Base-by-base conservation (phyloP, 2,797 vertebrate species). In the Microctenopoma steveboyesi region DNA sequence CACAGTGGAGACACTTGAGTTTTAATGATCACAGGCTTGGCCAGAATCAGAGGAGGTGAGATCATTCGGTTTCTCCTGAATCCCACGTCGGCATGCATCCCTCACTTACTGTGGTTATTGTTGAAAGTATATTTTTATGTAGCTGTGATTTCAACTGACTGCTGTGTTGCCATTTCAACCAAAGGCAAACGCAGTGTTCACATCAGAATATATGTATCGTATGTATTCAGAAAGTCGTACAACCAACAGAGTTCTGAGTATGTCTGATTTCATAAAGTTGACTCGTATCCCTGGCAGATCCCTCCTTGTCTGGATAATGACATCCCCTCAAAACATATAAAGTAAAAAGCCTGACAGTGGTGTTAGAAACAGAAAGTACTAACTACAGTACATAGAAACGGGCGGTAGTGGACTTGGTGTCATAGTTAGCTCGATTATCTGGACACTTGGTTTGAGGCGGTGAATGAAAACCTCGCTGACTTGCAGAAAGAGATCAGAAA, bases 21-120 rank as follows among this genome's bases (percentile, higher is more conserved):
- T 70, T 74, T 73, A 78, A 76, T 74, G 79, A 78, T 71, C 47
- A 14, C 3, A 69, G 46, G 42, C 63, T 73, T 61, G 64, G 81
- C 81, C 56, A 37, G 42, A 33, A 35, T 35, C 30, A 53, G 10
- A 37, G 59, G 74, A 59, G 42, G 27, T 86, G 84, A 86, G 50
- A 51, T 83, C 80, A 83, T 79, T 30, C 66, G 52, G 33, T 28
- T 55, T 27, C 51, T 75, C 43, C 37, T 53, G 11, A 54, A 14
- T 76, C 40, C 30, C 58, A 4, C 28, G 28, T 64, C 52, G 6
- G 8, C 64, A n/a, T 6, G 13, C 27, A 64, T 56, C n/a, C 48
- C 37, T 14, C 27, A 27, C 37, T 64, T 11, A 11, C 30, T 39
- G 3, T 56, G 37, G 25, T 37, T 18, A 45, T 61, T 4, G 8